Percentiles rank a stretch among this genome's conserved stretches.
Evolutionary conservation across 2,797 vertebrate species (phyloP).

Genomic region (Cichlasoma orientale): DNA sequence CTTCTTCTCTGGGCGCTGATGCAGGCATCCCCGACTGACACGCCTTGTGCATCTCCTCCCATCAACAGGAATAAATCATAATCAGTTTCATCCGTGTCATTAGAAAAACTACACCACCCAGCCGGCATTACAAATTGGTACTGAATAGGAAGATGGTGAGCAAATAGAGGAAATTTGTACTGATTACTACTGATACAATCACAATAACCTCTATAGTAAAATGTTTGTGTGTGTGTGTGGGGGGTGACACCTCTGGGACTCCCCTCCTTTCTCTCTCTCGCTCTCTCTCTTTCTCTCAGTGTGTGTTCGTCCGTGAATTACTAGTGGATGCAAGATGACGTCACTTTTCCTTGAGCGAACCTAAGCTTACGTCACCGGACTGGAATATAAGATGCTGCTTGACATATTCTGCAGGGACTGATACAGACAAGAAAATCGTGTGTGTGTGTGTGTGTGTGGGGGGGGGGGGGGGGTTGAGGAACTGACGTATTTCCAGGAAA

Average conservation of each 20-base stretch:
- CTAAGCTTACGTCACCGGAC: slow-evolving; percentile 33
- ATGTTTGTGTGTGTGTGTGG: no score
- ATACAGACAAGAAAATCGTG: not conserved
- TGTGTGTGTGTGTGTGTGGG: no score
- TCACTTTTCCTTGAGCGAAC: slow-evolving; percentile 51
- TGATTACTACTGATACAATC: slow-evolving; percentile 25
- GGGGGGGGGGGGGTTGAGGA: not conserved
- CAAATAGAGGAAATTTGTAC: slow-evolving; percentile 42
- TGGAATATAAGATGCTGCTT: not conserved
- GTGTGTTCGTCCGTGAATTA: slow-evolving; percentile 14
- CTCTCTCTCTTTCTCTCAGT: not conserved
- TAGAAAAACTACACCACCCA: slow-evolving; percentile 44
- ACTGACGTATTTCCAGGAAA: not conserved
- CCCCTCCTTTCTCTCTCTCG: not conserved
- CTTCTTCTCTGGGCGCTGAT: slow-evolving; percentile 22
- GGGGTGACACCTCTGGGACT: not conserved
- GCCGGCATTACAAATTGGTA: slow-evolving; percentile 30
- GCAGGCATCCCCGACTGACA: slow-evolving; percentile 44
- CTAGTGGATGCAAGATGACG: slow-evolving; percentile 62
- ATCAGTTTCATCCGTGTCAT: slow-evolving; percentile 57
- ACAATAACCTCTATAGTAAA: slow-evolving; percentile 21
- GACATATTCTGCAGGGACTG: not conserved
- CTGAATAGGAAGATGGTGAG: slow-evolving; percentile 24
- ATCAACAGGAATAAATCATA: slow-evolving; percentile 49
- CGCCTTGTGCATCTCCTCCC: slow-evolving; percentile 56